Evolutionary conservation across 2,113 vertebrate species (phyloP).

Genomic region (Aix galericulata): DNA sequence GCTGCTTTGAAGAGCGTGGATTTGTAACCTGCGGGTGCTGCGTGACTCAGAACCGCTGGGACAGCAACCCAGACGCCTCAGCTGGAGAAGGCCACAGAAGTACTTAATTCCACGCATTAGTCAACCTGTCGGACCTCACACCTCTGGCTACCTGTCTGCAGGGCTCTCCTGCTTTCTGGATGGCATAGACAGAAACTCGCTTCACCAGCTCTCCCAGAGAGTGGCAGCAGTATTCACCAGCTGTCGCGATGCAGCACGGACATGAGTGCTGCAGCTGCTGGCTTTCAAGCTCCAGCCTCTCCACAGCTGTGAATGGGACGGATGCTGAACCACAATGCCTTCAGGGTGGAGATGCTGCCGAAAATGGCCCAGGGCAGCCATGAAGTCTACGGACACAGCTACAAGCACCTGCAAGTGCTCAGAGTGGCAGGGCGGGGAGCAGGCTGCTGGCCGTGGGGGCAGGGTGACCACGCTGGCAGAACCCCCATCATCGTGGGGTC

Average conservation of each 20-base stretch:
- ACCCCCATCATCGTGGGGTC: fast-evolving
- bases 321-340: neutral
- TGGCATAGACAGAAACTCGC: neutral
- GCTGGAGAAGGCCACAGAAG: neutral
- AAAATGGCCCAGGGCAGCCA: neutral
- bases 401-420: neutral
- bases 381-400: neutral
- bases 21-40: neutral
- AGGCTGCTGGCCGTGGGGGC: neutral
- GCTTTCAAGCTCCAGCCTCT: neutral
- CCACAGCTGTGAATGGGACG: neutral
- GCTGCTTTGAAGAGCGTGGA: neutral
- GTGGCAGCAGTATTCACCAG: neutral
- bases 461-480: fast-evolving
- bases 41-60: neutral
- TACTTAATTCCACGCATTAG: neutral
- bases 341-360: neutral
- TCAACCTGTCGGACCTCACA: neutral
- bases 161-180: neutral
- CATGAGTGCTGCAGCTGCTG: neutral
- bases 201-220: neutral
- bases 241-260: fast-evolving
- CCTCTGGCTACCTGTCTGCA: neutral
- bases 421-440: neutral
- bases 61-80: too few relatives aligned